phyloP scores from a whole-genome alignment of 30 jellyfish, hydroid and myxozoan species.

The Hydra vulgaris region DNA sequence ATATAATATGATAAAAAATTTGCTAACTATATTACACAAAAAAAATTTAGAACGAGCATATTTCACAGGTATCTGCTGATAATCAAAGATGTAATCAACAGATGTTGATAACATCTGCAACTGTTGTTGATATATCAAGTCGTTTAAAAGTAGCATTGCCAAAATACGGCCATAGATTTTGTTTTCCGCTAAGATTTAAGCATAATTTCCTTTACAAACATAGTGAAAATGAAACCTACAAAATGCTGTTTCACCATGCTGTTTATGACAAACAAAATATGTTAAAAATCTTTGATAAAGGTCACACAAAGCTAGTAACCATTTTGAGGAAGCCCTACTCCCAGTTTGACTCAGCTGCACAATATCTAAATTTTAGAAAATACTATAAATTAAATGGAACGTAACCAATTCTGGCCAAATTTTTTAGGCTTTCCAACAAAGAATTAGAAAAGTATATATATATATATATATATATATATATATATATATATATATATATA shows the following conservation, averaged over 20 bases:
- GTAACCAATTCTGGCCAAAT: background rate
- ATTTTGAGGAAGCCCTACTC: constrained; percentile 20
- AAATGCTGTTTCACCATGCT: constrained; percentile 22
- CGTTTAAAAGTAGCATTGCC: constrained; percentile 13
- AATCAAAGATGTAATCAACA: too few relatives aligned
- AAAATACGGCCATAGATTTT: background rate
- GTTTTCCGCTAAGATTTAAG: constrained; percentile 12
- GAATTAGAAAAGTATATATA: background rate
- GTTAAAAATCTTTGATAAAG: background rate
- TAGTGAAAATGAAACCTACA: background rate
- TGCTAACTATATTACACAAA: too few relatives aligned
- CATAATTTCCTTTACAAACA: constrained; percentile 7
- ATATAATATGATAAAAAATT: too few relatives aligned
- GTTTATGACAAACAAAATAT: background rate
- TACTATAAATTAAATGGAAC: background rate
- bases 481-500: too few relatives aligned
- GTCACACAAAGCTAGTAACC: constrained; percentile 17
- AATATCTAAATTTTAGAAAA: constrained; percentile 9
- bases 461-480: too few relatives aligned
- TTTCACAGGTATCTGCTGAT: too few relatives aligned
- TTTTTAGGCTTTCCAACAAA: background rate
- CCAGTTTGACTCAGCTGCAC: constrained; percentile 31
- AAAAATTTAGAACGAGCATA: too few relatives aligned
- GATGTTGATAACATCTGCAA: constrained; percentile 1
- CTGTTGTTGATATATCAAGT: background rate